phyloP scores from a whole-genome alignment of 1,140 invertebrate species.

The Pomacea maculata region DNA sequence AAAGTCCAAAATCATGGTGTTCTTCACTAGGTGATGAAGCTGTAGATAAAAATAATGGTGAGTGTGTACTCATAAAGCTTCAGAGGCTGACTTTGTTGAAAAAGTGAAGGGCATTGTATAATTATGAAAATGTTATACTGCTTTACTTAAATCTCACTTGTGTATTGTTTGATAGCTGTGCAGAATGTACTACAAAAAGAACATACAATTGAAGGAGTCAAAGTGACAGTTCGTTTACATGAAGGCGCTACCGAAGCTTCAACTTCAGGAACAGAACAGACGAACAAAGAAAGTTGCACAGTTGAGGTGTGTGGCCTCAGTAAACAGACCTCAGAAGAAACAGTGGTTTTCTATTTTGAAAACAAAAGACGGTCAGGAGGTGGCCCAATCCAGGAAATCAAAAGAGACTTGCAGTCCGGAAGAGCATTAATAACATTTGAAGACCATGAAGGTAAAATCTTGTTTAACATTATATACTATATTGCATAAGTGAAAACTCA shows the following conservation, averaged over 20 bases:
- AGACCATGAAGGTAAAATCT: slow-evolving; percentile 1
- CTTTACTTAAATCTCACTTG: no score
- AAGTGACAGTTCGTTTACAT: not conserved
- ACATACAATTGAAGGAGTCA: not conserved
- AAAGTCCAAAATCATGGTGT: no score
- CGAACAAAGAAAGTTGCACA: not conserved
- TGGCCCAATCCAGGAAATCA: slow-evolving; percentile 21
- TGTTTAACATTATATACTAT: no score
- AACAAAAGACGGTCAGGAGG: slow-evolving; percentile 33
- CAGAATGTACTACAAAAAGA: not conserved
- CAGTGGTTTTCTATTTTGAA: slow-evolving; percentile 33
- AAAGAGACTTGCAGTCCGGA: not conserved
- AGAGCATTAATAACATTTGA: slow-evolving; percentile 14
- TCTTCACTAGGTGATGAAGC: no score
- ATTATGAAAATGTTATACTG: no score
- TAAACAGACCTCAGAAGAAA: slow-evolving; percentile 3
- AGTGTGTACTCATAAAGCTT: no score
- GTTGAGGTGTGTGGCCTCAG: slow-evolving; percentile 6
- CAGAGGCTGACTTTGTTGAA: no score
- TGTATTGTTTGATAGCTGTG: not conserved
- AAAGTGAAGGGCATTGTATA: no score
- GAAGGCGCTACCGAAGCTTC: not conserved
- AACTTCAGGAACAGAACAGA: not conserved
- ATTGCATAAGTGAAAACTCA: no score
- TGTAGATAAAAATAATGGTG: no score